Evolutionary conservation across 1,140 invertebrate genomes (phyloP).

Genomic region (Gonioctena quinquepunctata): DNA sequence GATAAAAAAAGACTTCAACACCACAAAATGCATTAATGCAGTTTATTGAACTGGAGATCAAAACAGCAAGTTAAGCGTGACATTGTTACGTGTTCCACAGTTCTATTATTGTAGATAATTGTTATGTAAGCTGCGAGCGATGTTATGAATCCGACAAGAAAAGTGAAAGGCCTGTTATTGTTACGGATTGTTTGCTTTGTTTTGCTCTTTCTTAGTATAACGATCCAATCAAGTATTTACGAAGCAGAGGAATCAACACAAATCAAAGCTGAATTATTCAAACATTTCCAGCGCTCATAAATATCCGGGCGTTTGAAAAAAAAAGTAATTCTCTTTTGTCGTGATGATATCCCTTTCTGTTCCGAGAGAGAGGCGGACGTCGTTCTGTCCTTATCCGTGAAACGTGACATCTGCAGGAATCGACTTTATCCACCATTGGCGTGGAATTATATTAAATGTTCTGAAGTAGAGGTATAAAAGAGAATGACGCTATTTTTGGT

Average conservation of each 20-base stretch:
- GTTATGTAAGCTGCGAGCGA: neutral
- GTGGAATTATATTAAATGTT: neutral
- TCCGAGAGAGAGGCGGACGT: neutral
- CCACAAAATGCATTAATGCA: neutral
- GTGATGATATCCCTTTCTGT: neutral
- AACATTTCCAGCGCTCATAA: neutral
- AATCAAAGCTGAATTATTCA: neutral
- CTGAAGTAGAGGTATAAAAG: no score
- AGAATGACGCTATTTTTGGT: no score
- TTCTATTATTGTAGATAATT: constrained; percentile 3
- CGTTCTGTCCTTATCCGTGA: neutral
- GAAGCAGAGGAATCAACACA: neutral
- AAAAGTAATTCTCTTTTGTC: neutral
- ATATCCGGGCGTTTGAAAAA: neutral
- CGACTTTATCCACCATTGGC: neutral
- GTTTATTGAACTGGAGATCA: constrained; percentile 1
- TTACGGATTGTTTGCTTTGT: neutral
- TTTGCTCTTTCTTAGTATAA: neutral
- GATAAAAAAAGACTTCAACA: neutral
- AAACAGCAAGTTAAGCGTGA: neutral
- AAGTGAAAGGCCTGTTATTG: neutral
- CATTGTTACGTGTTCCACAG: constrained; percentile 5
- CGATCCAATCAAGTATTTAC: neutral
- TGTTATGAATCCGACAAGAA: neutral
- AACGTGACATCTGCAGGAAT: constrained; percentile 1